Conservation (phyloP, 2,888 invertebrate genomes). For the Tanypteryx hageni region DNA sequence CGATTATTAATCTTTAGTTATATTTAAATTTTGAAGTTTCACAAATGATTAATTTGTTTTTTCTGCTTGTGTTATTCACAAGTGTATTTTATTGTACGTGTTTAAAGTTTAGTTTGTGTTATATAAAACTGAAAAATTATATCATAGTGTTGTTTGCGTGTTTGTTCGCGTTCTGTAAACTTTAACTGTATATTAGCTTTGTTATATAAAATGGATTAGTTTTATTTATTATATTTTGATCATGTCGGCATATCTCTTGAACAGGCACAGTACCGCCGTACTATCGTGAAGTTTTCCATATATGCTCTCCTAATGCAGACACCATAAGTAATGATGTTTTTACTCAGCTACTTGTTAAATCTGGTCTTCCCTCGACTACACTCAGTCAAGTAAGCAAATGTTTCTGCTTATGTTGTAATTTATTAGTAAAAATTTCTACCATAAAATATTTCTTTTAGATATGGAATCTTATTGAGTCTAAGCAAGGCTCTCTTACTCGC, state of each 20-base stretch:
- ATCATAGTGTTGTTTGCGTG: too few species aligned
- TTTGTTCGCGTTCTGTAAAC: too few species aligned
- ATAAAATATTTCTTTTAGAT: constrained; percentile 72
- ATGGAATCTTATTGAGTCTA: constrained; percentile 78
- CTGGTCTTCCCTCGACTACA: constrained; percentile 76
- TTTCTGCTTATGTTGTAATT: not conserved
- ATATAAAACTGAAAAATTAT: too few species aligned
- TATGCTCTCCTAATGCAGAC: constrained; percentile 77
- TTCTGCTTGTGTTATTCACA: too few species aligned
- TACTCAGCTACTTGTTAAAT: constrained; percentile 77
- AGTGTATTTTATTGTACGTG: too few species aligned
- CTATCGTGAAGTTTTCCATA: constrained; percentile 78
- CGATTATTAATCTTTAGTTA: too few species aligned
- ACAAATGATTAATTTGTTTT: too few species aligned
- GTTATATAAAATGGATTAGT: too few species aligned
- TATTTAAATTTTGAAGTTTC: too few species aligned
- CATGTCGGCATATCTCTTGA: constrained; percentile 66
- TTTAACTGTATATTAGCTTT: too few species aligned
- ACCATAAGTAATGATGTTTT: constrained; percentile 78
- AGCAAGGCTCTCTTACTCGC: constrained; percentile 76
- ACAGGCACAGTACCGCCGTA: constrained; percentile 78
- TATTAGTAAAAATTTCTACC: not conserved
- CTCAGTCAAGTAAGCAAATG: constrained; percentile 74
- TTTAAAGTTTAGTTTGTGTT: too few species aligned
- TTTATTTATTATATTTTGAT: too few species aligned